Evolutionary conservation across 2,113 vertebrate species (phyloP).

Genomic region (Rhabdomys dilectus): DNA sequence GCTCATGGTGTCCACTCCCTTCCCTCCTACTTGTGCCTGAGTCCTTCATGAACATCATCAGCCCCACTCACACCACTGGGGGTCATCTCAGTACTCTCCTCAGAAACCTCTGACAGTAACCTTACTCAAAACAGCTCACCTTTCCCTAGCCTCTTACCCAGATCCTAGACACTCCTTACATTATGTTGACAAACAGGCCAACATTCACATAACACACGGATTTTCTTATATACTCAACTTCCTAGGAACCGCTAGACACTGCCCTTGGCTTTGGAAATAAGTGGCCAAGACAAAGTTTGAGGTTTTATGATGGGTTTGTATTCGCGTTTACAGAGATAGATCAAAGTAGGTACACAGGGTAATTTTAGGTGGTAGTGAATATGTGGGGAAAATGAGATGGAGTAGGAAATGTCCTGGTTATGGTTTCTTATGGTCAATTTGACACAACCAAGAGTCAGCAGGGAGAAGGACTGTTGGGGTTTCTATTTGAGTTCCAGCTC

Average conservation of each 20-base stretch:
- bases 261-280: neutral
- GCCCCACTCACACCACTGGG: neutral
- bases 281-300: neutral
- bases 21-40: neutral
- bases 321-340: neutral
- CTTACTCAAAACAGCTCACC: neutral
- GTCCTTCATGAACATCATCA: neutral
- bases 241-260: neutral
- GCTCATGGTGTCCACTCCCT: neutral
- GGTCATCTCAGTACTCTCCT: neutral
- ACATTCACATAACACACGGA: neutral
- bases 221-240: neutral
- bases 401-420: neutral
- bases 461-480: neutral
- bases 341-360: neutral
- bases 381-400: neutral
- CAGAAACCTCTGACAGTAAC: neutral
- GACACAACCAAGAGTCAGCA: neutral
- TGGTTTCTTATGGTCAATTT: neutral
- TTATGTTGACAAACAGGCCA: neutral
- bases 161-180: neutral
- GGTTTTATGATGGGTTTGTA: neutral
- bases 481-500: neutral
- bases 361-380: neutral
- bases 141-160: neutral